Evolutionary conservation across 2,797 vertebrate species (phyloP).

Genomic region (Mus spretus): DNA sequence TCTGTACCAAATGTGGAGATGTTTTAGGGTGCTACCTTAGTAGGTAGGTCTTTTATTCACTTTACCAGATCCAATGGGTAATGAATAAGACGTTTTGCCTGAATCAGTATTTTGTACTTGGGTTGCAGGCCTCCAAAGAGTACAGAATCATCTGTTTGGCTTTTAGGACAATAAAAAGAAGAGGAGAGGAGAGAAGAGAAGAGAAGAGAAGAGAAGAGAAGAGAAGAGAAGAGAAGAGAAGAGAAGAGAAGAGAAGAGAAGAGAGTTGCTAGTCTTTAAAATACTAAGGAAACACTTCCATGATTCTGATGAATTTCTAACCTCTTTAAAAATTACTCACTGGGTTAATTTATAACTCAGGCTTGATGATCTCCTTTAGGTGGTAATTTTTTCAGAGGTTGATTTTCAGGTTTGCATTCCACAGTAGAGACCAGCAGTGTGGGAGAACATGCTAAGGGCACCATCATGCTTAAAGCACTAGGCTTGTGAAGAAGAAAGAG

Average conservation of each 20-base stretch:
- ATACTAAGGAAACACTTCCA: constrained; percentile 37
- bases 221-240: background rate
- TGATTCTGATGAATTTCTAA: constrained; percentile 53
- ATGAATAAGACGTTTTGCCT: background rate
- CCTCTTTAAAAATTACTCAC: constrained; percentile 43
- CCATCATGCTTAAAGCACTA: background rate
- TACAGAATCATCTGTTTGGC: background rate
- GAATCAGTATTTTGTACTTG: background rate
- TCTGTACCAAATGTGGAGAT: background rate
- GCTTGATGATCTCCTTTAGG: constrained; percentile 6
- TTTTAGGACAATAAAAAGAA: constrained; percentile 41
- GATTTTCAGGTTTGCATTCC: constrained; percentile 55
- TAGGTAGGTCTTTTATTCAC: background rate
- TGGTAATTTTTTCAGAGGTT: constrained; percentile 43
- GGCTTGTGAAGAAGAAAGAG: constrained; percentile 26
- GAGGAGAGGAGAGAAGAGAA: background rate
- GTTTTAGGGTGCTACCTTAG: background rate
- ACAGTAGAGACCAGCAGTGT: background rate
- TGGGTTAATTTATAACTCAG: constrained; percentile 54
- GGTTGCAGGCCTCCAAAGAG: background rate
- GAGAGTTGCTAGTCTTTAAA: constrained; percentile 14
- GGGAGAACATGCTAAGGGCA: background rate
- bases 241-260: background rate
- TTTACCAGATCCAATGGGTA: background rate
- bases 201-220: too few species aligned